Evolutionary conservation across 2,888 invertebrate species (phyloP).

Genomic region (Drosophila lutescens): DNA sequence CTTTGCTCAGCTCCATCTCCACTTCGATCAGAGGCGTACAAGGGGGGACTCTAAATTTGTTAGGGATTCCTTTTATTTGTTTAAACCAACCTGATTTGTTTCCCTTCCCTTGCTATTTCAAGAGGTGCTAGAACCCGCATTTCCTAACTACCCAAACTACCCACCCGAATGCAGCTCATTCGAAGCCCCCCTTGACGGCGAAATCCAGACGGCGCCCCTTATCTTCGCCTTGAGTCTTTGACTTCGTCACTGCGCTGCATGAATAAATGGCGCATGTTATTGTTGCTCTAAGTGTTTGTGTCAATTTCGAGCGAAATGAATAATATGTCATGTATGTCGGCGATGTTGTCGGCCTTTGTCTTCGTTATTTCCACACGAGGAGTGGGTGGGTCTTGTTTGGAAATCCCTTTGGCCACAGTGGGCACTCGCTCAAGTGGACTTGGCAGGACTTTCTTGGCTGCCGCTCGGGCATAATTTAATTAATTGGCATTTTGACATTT

Average conservation of each 20-base stretch:
- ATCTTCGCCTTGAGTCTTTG: not conserved
- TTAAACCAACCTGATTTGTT: no score
- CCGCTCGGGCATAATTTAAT: slow-evolving; percentile 51
- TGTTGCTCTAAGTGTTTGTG: slow-evolving; percentile 70
- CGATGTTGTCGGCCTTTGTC: slow-evolving; percentile 59
- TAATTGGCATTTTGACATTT: slow-evolving; percentile 58
- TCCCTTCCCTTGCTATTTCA: no score
- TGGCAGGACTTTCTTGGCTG: not conserved
- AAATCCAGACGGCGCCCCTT: not conserved
- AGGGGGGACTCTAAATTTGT: not conserved
- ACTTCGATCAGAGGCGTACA: not conserved
- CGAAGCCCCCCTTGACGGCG: not conserved
- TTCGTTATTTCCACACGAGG: slow-evolving; percentile 47
- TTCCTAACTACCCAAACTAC: not conserved
- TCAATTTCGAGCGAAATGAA: slow-evolving; percentile 71
- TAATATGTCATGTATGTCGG: slow-evolving; percentile 63
- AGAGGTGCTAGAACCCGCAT: not conserved
- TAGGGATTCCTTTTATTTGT: no score
- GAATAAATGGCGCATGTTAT: slow-evolving; percentile 67
- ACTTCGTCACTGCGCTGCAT: slow-evolving; percentile 32
- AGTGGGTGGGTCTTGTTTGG: not conserved
- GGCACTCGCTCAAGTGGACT: slow-evolving; percentile 22
- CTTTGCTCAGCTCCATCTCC: slow-evolving; percentile 1
- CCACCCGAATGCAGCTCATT: not conserved
- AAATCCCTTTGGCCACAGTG: slow-evolving; percentile 44